phyloP scores from a whole-genome alignment of 2,888 invertebrate genomes.

The Eupsilia transversa region DNA sequence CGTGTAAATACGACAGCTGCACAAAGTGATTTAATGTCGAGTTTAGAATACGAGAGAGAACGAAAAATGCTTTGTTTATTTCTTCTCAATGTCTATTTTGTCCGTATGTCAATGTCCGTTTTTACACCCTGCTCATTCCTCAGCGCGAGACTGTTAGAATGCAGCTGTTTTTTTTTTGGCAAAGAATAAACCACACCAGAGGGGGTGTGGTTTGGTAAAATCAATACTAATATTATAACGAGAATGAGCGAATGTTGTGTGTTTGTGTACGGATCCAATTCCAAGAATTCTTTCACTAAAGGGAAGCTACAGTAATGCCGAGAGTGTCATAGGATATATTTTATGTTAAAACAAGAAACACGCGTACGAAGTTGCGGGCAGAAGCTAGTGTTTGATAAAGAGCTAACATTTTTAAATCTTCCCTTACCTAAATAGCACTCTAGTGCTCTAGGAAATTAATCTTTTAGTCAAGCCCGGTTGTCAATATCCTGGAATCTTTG shows the following conservation, averaged over 20 bases:
- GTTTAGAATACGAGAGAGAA: background rate
- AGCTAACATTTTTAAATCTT: no score
- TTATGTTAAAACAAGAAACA: no score
- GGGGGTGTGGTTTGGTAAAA: no score
- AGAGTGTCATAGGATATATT: no score
- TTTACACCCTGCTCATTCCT: background rate
- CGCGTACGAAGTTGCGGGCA: no score
- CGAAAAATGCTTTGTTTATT: background rate
- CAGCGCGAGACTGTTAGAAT: background rate
- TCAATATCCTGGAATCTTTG: background rate
- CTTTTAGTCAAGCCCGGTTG: background rate
- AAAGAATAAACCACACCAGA: background rate
- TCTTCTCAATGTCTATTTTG: background rate
- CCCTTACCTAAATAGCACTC: background rate
- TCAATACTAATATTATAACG: no score
- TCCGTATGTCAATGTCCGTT: no score
- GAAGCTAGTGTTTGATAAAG: no score
- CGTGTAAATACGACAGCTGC: conserved; percentile 7
- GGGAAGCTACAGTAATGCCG: no score
- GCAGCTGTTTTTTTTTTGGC: background rate
- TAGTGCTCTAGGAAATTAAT: background rate
- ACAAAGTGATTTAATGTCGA: background rate
- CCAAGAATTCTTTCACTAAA: no score
- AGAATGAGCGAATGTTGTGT: no score
- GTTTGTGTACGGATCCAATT: no score